A percentile compares a stretch with the other conserved stretches of the same genome.
Evolutionary conservation across 2,888 invertebrate species (phyloP).

Genomic region (Phanerotoma sp.): DNA sequence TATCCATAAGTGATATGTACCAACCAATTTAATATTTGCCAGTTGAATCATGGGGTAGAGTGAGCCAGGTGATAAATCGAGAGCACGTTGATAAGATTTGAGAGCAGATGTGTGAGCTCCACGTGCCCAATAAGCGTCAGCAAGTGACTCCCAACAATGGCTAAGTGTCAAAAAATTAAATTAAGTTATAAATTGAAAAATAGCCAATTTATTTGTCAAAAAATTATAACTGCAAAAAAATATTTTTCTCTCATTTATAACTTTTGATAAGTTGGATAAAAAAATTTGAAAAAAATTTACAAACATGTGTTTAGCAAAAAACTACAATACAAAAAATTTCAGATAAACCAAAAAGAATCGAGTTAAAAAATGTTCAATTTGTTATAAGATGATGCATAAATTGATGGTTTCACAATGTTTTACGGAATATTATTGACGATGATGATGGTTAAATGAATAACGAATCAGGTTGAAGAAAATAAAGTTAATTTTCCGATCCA

Average conservation of each 20-base stretch:
- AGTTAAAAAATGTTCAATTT: no score
- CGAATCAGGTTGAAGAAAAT: not conserved
- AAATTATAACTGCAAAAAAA: no score
- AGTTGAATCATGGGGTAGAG: conserved; percentile 75
- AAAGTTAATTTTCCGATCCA: conserved; percentile 9
- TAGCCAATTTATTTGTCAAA: no score
- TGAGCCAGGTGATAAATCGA: conserved; percentile 66
- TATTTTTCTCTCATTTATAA: no score
- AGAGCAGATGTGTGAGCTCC: conserved; percentile 90
- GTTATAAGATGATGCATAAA: no score
- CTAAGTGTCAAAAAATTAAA: conserved; percentile 45
- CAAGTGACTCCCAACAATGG: conserved; percentile 82
- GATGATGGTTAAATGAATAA: no score
- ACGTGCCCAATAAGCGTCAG: conserved; percentile 84
- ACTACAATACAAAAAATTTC: no score
- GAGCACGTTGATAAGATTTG: conserved; percentile 79
- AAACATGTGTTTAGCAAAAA: conserved; percentile 6
- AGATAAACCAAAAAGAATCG: no score
- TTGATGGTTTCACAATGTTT: no score
- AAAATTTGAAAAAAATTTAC: not conserved
- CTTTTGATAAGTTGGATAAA: no score
- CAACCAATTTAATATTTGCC: conserved; percentile 72
- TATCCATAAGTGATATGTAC: no score
- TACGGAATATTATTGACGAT: no score
- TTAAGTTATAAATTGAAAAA: conserved; percentile 1